Base-by-base conservation (phyloP, 2,797 vertebrate species). In the Chelidonichthys spinosus region DNA sequence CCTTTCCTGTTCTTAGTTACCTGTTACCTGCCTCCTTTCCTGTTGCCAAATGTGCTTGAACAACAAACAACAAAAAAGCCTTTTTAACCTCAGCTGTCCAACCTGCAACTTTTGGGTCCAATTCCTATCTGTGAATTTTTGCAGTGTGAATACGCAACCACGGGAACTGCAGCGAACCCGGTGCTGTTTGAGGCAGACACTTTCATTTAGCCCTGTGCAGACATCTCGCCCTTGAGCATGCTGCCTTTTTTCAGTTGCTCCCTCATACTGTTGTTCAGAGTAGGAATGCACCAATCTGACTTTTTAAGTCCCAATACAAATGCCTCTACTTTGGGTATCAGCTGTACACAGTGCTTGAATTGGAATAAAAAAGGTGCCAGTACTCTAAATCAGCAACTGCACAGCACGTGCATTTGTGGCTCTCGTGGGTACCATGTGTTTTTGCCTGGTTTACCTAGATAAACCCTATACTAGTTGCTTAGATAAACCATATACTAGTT, bases 1-100 rank as follows among this genome's bases (percentile, higher is more conserved):
- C 42, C 36, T 68, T 33, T 53, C 36, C 37, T 55, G 10, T 75
- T 77, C 49, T 58, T 55, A 63, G 54, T 72, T 77, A 69, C 68
- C 58, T 25, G 43, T 67, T 71, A 74, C 72, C 46, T 56, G 58
- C 25, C 33, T 74, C 42, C 46, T 63, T 61, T 67, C 53, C 52
- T 68, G 42, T 67, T 78, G 60, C 74, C 77, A 76, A 77, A 68
- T 53, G 36, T 67, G 32, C 59, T 60, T 53, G 44, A 74, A 74
- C 76, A 82, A 79, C 61, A 81, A 79, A 79, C 68, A 69, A 47
- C 70, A 46, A 37, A 70, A 84, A 63, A 79, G 63, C 56, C 64
- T 74, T 83, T 25, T 85, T 83, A 64, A 79, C 77, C 78, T 60
- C 58, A 76, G 52, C 74, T 85, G 78, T 80, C 74, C 73, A 80